phyloP scores from a whole-genome alignment of 53 echinoderm and acorn worm genomes.

The Zoroaster sp. region DNA sequence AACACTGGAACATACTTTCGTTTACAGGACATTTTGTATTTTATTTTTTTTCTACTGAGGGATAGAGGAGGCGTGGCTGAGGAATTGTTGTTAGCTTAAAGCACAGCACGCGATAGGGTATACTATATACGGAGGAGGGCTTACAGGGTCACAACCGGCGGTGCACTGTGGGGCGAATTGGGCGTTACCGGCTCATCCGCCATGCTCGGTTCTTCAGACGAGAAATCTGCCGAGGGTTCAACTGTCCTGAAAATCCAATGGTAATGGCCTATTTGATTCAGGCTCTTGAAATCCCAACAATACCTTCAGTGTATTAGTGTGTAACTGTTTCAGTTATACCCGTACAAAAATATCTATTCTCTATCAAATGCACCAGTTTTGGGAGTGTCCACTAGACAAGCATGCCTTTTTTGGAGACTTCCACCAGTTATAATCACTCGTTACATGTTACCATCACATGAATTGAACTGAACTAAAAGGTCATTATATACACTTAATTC shows the following conservation, averaged over 20 bases:
- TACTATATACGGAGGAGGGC: neutral
- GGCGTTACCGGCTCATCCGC: neutral
- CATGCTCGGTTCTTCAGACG: neutral
- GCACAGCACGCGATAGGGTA: conserved; percentile 34
- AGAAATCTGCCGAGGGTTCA: neutral
- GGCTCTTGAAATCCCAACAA: neutral
- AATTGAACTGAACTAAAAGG: no score
- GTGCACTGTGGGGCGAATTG: conserved; percentile 27
- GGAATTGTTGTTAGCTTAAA: conserved; percentile 36
- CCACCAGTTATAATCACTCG: no score
- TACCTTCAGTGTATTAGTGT: neutral
- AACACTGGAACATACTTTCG: neutral
- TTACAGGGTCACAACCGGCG: conserved; percentile 50
- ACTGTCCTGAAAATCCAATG: conserved; percentile 42
- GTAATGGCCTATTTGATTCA: neutral
- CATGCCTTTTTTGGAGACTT: no score
- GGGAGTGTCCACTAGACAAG: no score
- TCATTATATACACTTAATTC: no score
- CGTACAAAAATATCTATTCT: no score
- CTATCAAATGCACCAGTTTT: no score
- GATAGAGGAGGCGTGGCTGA: neutral
- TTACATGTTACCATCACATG: no score
- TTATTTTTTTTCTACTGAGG: no score
- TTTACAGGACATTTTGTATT: no score
- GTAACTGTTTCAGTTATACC: no score